Base-by-base conservation (phyloP, 2,888 invertebrate genomes). In the Oligia latruncula region DNA sequence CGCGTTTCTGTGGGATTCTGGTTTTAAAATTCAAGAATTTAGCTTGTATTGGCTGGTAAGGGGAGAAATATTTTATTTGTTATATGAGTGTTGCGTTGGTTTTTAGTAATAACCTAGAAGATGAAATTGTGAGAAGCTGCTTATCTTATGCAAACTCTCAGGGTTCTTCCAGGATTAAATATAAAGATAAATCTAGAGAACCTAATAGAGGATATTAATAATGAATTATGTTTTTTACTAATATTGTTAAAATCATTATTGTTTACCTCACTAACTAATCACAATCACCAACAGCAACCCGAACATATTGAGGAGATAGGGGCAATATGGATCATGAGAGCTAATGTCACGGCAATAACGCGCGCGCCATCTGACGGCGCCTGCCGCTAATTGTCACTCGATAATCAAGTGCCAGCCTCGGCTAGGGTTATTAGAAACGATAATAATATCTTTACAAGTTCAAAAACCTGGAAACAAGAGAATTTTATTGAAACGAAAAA, bases 331-430 rank as follows among this genome's bases (percentile, higher is more conserved):
- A 83, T 81, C 77, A 85, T 70, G 66, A 77, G 60, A 77, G 71
- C 77, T 78, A 84, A 86, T 73, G 70, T 74, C 71, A 74, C 78
- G 78, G 52, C 87, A 80, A 83, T 88, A 88, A 84, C 87, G 77
- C 71, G 81, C 76, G 71, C 81, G 87, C 86, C 88, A 90, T 88
- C 90, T 92, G 90, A 84, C 81, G 86, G 78, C 84, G 82, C 71
- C 87, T 87, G 87, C 76, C 77, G 81, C 80, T 88, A 87, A 87
- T 89, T 90, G 84, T 90, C 90, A 89, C 86, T 89, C 78, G 81
- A 89, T 87, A 81, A 84, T 86, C 81, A 86, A 90, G 84, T 79
- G 75, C 55, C n/a, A 23, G 64, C 29, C 29, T 8, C 2, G 11
- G 64, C 49, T 81, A 88, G 89, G 86, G 88, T 77, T 79, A 85